Evolutionary conservation across 2,888 invertebrate genomes (phyloP).

Genomic region (Polymixis lichenea): DNA sequence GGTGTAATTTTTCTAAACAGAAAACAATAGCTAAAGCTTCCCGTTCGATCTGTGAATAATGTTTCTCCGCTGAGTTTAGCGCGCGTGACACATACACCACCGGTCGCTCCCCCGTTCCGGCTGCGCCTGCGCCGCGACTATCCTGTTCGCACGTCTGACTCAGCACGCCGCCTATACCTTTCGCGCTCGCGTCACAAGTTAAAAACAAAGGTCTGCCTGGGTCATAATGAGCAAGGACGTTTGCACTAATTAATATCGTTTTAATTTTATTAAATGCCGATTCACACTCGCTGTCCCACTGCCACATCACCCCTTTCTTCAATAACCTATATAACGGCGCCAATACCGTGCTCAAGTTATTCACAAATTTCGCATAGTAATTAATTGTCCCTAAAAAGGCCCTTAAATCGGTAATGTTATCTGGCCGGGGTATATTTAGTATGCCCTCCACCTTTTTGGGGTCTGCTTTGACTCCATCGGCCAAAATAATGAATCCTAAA

Average conservation of each 20-base stretch:
- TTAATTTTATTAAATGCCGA: constrained; percentile 10
- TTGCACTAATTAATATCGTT: constrained; percentile 11
- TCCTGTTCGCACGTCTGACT: neutral
- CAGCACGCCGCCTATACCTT: neutral
- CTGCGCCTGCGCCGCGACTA: neutral
- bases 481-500: constrained; percentile 4
- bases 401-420: constrained; percentile 11
- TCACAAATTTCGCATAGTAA: constrained; percentile 22
- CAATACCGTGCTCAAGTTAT: constrained; percentile 13
- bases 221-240: constrained; percentile 12
- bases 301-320: constrained; percentile 7
- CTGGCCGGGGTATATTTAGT: neutral
- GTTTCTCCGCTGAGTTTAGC: too few relatives aligned
- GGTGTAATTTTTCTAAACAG: neutral
- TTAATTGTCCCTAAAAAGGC: constrained; percentile 14
- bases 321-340: constrained; percentile 17
- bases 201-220: neutral
- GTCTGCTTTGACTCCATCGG: constrained; percentile 40
- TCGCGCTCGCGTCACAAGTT: neutral
- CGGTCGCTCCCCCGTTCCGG: neutral
- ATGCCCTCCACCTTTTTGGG: constrained; percentile 35
- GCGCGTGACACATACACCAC: too few relatives aligned
- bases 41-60: too few relatives aligned
- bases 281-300: constrained; percentile 8
- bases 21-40: too few relatives aligned